Conservation (phyloP, 2,888 invertebrate species). For the Chesias legatella region DNA sequence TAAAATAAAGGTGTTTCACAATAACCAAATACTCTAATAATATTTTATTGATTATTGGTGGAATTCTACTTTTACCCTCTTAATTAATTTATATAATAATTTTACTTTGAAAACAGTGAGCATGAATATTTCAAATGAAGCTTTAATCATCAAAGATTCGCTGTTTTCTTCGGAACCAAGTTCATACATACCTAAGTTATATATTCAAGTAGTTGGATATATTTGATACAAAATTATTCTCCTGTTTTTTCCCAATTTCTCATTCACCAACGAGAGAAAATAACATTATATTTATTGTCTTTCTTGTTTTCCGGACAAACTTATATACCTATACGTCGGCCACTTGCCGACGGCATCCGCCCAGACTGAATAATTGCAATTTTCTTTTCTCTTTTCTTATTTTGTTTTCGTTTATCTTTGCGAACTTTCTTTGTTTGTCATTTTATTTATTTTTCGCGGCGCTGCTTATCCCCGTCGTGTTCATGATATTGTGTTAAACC, state of each 20-base stretch:
- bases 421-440: slow-evolving; percentile 33
- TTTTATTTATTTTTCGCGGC: slow-evolving; percentile 13
- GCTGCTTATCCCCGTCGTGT: not conserved
- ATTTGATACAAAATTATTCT: not conserved
- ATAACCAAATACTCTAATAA: no score
- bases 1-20: no score
- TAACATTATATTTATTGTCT: slow-evolving; percentile 10
- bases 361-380: slow-evolving; percentile 38
- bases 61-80: no score
- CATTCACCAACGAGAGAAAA: slow-evolving; percentile 4
- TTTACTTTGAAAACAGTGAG: no score
- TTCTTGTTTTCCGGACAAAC: slow-evolving; percentile 21
- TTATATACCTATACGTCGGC: slow-evolving; percentile 13
- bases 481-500: not conserved
- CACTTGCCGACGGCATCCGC: slow-evolving; percentile 43
- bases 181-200: no score
- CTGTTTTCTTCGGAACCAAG: no score
- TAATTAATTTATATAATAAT: no score
- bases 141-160: no score
- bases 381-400: slow-evolving; percentile 30
- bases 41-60: no score
- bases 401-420: slow-evolving; percentile 32
- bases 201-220: not conserved
- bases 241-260: slow-evolving; percentile 6
- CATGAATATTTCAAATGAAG: no score